phyloP scores from a whole-genome alignment of 1,140 invertebrate genomes.

The Drosophila arizonae region DNA sequence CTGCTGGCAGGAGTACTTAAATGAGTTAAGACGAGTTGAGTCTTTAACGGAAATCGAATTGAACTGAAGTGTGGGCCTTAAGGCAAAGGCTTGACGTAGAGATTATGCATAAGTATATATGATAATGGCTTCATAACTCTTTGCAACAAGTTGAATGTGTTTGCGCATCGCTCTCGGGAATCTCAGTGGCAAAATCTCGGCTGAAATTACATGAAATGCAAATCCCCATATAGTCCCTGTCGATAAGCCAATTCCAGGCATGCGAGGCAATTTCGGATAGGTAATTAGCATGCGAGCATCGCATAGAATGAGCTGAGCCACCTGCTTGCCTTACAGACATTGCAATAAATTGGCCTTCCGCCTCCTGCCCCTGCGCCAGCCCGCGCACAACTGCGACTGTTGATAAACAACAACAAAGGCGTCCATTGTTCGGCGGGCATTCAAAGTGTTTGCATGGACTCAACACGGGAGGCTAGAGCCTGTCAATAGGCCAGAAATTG shows the following conservation, averaged over 20 bases:
- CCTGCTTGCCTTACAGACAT: constrained; percentile 14
- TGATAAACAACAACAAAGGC: constrained; percentile 25
- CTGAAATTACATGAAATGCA: constrained; percentile 37
- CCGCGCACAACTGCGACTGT: no score
- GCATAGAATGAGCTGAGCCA: not conserved
- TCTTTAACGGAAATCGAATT: constrained; percentile 6
- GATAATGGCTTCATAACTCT: not conserved
- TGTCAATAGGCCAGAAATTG: constrained; percentile 13
- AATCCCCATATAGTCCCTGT: constrained; percentile 2
- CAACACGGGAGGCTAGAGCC: not conserved
- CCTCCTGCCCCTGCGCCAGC: not conserved
- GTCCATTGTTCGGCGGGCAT: not conserved
- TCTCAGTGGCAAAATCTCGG: constrained; percentile 22
- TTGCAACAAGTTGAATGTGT: not conserved
- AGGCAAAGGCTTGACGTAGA: no score
- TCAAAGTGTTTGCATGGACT: constrained; percentile 1
- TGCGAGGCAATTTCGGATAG: constrained; percentile 25
- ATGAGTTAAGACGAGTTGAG: not conserved
- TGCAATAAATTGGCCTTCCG: constrained; percentile 37
- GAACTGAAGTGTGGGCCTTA: not conserved
- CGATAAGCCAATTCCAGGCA: constrained; percentile 19
- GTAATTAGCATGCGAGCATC: constrained; percentile 42
- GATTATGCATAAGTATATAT: no score
- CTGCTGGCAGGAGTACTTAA: constrained; percentile 1
- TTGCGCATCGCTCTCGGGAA: constrained; percentile 13